Evolutionary conservation across 2,113 vertebrate genomes (phyloP), one percentile per base, ranked within the genome.

Genomic region (Protobothrops mucrosquamatus): DNA sequence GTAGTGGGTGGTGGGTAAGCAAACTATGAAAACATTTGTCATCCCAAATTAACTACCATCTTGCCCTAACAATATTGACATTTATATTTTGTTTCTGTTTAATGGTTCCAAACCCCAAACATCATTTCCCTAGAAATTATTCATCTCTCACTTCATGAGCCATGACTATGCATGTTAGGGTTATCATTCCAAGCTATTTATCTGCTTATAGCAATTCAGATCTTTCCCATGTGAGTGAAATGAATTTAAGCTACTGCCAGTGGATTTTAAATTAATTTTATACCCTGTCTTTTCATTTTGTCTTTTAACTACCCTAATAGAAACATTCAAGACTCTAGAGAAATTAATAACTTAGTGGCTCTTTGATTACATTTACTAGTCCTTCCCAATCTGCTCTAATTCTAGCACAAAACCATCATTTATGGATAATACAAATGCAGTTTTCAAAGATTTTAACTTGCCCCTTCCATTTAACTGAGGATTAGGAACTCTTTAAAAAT

Each of bases 301-400:
- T 29, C 91, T 92, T 88, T 90, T 88, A 51, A 87, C 85, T 92
- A 64, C 43, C 22, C 85, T 88, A 88, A 92, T 64, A 92, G 85
- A 88, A 88, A 52, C 39, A 92, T 92, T 92, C 91, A 64, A 52
- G 91, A 57, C 46, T 92, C 91, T 88, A 34, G 85, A 85, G 85
- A 92, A 92, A 92, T 92, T 92, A 92, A 88, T 34, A 64, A 39
- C 12, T 52, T 12, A 92, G 26, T 61, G 56, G 52, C 85, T 92
- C n/a, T 87, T 92, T 92, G 85, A 88, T 92, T 92, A 88, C 91
- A 56, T 92, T 88, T 92, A 92, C n/a, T 87, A 48, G 12, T 88
- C 7, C 91, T 88, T 69, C 46, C 43, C 43, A 54, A 39, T 64
- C 24, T 59, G 39, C n/a, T 90, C 48, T 54, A 39, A 81, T 43